Base-by-base conservation (phyloP, 2,888 invertebrate genomes). In the Bugula neritina region DNA sequence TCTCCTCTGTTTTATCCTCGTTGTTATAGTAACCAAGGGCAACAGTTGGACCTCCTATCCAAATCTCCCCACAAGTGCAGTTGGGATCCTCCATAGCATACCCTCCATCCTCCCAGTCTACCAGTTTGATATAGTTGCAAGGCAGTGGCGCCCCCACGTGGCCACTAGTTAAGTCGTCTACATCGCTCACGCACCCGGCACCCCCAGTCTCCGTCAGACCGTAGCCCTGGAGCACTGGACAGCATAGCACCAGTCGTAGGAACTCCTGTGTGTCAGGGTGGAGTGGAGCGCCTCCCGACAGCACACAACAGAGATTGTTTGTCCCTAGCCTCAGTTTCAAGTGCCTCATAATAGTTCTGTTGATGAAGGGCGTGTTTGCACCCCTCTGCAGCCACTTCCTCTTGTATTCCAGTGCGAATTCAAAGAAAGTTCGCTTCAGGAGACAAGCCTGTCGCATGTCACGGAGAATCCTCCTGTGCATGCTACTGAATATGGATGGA, bases 151-250 rank as follows among this genome's bases (percentile, higher is more conserved):
- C 91, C 69, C 97, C 97, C 72, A 93, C 94, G 79, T 93, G 88
- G 25, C 95, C 96, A 55, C 89, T 89, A 69, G 89, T 88, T 78
- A 89, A 84, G 84, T 93, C 92, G 79, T 87, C 81, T 71, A 17
- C 21, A 29, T 52, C 71, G 54, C 80, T 82, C 34, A 85, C 75
- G 1, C 85, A 82, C 70, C 95, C 96, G 79, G 93, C 93, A 0
- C 97, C 95, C 76, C 93, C 92, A 23, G 97, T 95, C 88, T 99
- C 98, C 0, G 98, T 99, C 74, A 98, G 89, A 0, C 98, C 98
- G 86, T 98, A 98, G 71, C 97, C 98, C 82, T 94, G 93, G 73
- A 92, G 89, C 57, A 99, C 90, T 74, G 90, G 90, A 74, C 92
- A 90, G 84, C 96, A 95, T 75, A 98, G 88, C 82, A 95, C 95